These are phyloP conservation scores for Colaptes auratus DNA, from an alignment of 2,113 vertebrate genomes.

Conservation along the genomic window DNA sequence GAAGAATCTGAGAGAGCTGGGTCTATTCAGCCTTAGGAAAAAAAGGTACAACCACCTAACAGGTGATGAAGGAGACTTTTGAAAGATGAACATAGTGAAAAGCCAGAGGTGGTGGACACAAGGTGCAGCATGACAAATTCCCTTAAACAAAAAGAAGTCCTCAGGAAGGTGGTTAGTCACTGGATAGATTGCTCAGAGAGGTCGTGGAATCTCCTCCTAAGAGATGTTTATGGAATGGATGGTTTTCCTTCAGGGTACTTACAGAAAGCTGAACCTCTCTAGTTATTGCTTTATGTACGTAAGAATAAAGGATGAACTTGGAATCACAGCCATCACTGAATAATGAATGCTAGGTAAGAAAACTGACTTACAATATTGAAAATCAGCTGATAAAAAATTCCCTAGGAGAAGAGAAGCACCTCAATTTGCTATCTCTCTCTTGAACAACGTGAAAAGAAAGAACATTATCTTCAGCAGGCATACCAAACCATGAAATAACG, in stretches of 20 bases:
- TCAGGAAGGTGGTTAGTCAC: not conserved
- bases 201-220: not conserved
- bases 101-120: not conserved
- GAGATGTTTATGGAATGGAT: not conserved
- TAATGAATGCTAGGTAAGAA: not conserved
- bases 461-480: not conserved
- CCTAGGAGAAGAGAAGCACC: not conserved
- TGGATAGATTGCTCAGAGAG: not conserved
- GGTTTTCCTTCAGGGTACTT: constrained; percentile 22
- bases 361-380: not conserved
- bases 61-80: not conserved
- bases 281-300: not conserved
- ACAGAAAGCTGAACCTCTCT: not conserved
- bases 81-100: accelerated
- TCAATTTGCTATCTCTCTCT: not conserved
- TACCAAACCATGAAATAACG: not conserved
- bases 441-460: not conserved
- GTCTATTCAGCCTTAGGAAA: not conserved
- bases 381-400: not conserved
- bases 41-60: not conserved
- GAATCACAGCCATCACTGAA: not conserved
- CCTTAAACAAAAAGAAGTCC: not conserved
- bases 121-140: not conserved
- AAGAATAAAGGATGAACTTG: not conserved
- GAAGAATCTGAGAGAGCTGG: not conserved